Base-by-base conservation (phyloP, 2,797 vertebrate genomes). In the Leucoraja ocellata region DNA sequence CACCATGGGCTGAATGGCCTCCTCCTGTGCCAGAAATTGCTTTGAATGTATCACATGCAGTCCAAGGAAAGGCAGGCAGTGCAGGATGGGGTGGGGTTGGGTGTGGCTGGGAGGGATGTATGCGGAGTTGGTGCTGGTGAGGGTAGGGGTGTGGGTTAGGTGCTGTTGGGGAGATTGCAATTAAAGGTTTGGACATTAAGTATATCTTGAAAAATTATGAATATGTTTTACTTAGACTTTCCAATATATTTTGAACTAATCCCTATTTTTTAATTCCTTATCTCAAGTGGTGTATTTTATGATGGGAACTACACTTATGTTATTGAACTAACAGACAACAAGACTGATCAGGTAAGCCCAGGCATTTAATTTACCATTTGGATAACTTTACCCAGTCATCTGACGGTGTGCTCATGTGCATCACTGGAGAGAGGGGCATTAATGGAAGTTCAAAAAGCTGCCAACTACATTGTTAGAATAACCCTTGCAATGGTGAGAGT, bases 281-380 rank as follows among this genome's bases (percentile, higher is more conserved):
- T 76, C 90, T 92, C 39, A 54, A 99, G 98, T 0, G 98, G 98
- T 13, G 97, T 98, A 95, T 99, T 99, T 96, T 99, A 97, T 0
- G 98, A 99, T 0, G 97, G 98, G 81, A 97, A 96, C 93, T 96
- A 97, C 94, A 97, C 97, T 0, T 99, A 98, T 28, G 96, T 96
- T 76, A 96, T 99, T 71, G 97, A 99, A 95, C 98, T 98, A 2
- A 90, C 95, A 58, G 91, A 93, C 95, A 93, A 92, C 58, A 94
- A 79, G 92, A 93, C 91, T 1, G 94, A 93, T 61, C 94, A 96
- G 95, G 97, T 97, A 94, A 96, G 95, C 94, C 93, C 73, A 36
- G n/a, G 18, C 61, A 1, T 63, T 86, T n/a, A 61, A 63, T 14
- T 16, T 61, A 32, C 7, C 4, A 4, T 63, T 88, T 88, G 21